Evolutionary conservation across 2,888 invertebrate species (phyloP), one percentile per base, ranked within the genome.

Genomic region (Drosophila mettleri): DNA sequence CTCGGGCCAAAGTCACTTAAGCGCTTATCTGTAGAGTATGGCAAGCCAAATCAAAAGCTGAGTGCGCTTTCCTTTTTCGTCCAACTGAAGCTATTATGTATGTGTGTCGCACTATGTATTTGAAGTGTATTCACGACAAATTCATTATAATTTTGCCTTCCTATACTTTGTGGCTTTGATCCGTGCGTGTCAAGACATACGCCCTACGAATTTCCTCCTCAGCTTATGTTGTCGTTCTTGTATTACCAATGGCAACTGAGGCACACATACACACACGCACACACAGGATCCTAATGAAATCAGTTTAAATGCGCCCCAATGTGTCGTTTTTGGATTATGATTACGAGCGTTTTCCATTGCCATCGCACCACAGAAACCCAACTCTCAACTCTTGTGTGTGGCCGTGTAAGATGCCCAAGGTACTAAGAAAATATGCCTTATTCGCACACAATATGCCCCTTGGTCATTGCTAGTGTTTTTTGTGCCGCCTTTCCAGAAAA

Each of bases 301-400:
- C 84, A 72, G 86, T 88, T 88, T 85, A 88, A 85, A 87, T 87
- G 79, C 57, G 82, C 80, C 85, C 87, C 87, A 81, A 88, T 85
- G 87, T 87, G 89, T 76, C 74, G 84, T 71, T 85, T 72, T 67
- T 70, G 69, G 76, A 74, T 88, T 87, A 87, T 85, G 89, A 87
- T 81, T 78, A 55, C 66, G 60, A 85, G 59, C 66, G 60, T 46
- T 80, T 66, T 59, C 48, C 63, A 58, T 58, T 27, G 65, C 43
- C 53, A 38, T 49, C 45, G 39, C 9, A 20, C 27, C 45, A 18
- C 51, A 33, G 27, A 45, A 67, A 53, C 29, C 49, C 27, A 54
- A 43, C 34, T 43, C 53, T 31, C 16, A 18, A 55, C 34, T 12
- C 14, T n/a, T 24, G 16, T 41, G 33, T 20, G 46, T 12, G 29